Conservation (phyloP, 2,797 vertebrate genomes). For the Dendrocincla fuliginosa region DNA sequence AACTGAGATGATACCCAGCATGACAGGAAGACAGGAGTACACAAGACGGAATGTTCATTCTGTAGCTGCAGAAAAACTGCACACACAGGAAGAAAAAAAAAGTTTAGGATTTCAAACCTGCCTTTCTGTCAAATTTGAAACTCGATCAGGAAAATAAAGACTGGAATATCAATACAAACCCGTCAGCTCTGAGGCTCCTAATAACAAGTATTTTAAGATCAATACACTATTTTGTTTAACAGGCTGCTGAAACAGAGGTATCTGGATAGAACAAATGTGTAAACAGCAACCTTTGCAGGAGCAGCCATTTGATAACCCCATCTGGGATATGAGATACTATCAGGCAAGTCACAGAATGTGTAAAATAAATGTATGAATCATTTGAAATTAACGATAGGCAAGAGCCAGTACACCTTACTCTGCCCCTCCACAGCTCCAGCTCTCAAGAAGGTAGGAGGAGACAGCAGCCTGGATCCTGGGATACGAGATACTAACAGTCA, state of each 20-base stretch:
- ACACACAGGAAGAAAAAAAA: no score
- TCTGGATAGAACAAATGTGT: neutral
- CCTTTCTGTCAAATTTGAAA: neutral
- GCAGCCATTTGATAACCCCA: neutral
- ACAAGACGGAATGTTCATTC: neutral
- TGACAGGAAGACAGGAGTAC: neutral
- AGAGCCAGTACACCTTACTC: neutral
- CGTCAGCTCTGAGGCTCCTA: neutral
- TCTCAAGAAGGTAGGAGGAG: neutral
- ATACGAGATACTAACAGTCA: accelerated
- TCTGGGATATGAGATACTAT: neutral
- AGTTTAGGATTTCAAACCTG: neutral
- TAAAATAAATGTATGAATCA: neutral
- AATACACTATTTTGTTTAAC: constrained; percentile 1
- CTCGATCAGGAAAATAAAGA: neutral
- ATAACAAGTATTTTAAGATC: neutral
- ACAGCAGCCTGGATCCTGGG: neutral
- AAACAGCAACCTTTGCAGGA: neutral
- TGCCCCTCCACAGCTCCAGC: neutral
- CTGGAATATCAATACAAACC: neutral
- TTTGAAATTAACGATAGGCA: neutral
- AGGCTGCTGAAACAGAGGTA: neutral
- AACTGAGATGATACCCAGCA: neutral
- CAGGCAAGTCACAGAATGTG: neutral
- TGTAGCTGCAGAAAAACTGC: neutral